Percentiles rank a stretch among this genome's conserved stretches.
These are phyloP conservation scores for Drosophila recens DNA, from an alignment of 2,888 invertebrate genomes.

Conservation along the genomic window DNA sequence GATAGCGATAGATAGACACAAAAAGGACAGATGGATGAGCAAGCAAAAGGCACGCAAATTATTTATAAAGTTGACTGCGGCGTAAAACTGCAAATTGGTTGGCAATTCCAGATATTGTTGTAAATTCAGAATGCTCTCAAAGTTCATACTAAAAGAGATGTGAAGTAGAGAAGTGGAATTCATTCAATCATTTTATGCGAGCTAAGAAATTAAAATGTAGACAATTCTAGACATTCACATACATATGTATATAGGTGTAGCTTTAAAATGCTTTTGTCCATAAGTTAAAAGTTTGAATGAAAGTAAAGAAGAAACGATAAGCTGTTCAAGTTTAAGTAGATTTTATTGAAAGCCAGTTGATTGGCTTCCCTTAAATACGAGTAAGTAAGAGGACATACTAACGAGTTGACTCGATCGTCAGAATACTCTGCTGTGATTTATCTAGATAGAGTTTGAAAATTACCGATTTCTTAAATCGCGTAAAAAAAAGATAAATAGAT, in stretches of 20 bases:
- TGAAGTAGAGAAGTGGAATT: neutral
- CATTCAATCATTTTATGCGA: constrained; percentile 35
- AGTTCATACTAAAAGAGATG: constrained; percentile 17
- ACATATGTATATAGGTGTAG: neutral
- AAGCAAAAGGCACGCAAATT: constrained; percentile 55
- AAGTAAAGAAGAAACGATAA: neutral
- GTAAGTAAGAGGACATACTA: neutral
- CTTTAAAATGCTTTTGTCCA: neutral
- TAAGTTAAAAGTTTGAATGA: neutral
- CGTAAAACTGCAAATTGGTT: constrained; percentile 70
- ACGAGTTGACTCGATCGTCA: neutral
- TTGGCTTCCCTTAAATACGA: neutral
- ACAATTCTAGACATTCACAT: neutral
- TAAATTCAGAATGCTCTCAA: constrained; percentile 21
- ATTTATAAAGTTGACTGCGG: constrained; percentile 64
- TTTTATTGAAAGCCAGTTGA: neutral
- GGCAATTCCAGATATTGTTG: constrained; percentile 59
- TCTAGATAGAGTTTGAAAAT: neutral
- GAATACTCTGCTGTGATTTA: neutral
- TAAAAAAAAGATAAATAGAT: too few relatives aligned
- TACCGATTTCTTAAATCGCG: neutral
- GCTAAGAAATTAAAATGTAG: constrained; percentile 1
- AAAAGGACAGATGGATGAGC: constrained; percentile 56
- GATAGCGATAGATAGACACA: constrained; percentile 38
- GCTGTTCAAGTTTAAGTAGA: neutral